Percentiles rank a stretch among this genome's conserved stretches.
phyloP scores from a whole-genome alignment of 92 coral and sea anemone species.

The Pocillopora grandis region DNA sequence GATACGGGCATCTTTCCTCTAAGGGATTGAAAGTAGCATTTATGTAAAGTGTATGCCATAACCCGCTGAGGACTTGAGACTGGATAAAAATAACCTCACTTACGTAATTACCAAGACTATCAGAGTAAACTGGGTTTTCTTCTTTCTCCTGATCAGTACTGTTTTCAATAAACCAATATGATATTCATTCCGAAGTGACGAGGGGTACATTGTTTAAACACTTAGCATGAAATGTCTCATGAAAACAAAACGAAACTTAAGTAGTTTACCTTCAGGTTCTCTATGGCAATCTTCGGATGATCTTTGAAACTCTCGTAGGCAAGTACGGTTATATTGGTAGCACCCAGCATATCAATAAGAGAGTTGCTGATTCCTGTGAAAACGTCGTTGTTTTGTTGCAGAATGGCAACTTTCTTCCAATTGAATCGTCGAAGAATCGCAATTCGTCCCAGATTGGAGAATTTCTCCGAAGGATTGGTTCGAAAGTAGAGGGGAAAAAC shows the following conservation, averaged over 20 bases:
- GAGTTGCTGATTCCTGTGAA: constrained; percentile 76
- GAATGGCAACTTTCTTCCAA: constrained; percentile 72
- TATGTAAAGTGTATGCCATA: too few species aligned
- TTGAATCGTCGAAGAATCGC: constrained; percentile 69
- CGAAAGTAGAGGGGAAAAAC: constrained; percentile 69
- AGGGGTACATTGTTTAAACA: too few species aligned
- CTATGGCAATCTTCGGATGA: constrained; percentile 60
- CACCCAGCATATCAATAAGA: constrained; percentile 53
- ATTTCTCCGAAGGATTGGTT: constrained; percentile 69
- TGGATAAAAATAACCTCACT: too few species aligned
- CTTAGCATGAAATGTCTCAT: too few species aligned
- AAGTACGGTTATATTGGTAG: constrained; percentile 54
- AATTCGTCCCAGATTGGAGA: constrained; percentile 67
- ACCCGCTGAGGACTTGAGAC: too few species aligned
- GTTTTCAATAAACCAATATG: too few species aligned
- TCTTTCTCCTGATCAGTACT: too few species aligned
- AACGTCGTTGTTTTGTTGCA: constrained; percentile 76
- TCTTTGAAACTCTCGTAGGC: constrained; percentile 72
- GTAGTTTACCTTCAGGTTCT: constrained; percentile 60
- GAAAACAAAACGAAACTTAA: too few species aligned
- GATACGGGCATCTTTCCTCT: constrained; percentile 77
- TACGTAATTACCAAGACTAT: too few species aligned
- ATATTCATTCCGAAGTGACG: too few species aligned
- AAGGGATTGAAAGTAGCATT: too few species aligned
- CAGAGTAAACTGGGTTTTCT: too few species aligned